Conservation (phyloP, 2,888 invertebrate genomes). For the Melanostoma mellinum region DNA sequence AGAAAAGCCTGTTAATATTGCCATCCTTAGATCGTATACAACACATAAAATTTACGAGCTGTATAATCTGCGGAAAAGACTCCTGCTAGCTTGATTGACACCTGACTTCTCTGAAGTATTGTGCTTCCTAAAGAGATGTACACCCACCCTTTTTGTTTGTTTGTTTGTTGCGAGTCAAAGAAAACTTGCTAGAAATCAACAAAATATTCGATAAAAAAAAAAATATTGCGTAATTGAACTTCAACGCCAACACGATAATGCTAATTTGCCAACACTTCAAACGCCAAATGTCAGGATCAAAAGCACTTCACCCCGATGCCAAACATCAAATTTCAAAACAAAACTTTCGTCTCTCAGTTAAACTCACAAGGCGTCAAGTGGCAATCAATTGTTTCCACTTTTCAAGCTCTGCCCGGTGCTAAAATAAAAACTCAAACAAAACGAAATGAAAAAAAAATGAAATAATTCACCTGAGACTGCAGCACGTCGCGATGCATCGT, state of each 20-base stretch:
- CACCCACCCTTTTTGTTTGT: too few relatives aligned
- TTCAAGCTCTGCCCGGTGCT: slow-evolving; percentile 19
- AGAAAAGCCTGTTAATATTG: too few relatives aligned
- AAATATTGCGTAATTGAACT: slow-evolving; percentile 2
- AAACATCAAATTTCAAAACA: slow-evolving; percentile 10
- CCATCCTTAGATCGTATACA: too few relatives aligned
- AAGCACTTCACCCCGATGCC: slow-evolving; percentile 46
- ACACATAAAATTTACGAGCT: too few relatives aligned
- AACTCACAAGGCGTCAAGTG: slow-evolving; percentile 17
- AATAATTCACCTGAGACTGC: slow-evolving; percentile 60
- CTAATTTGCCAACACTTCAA: slow-evolving; percentile 43
- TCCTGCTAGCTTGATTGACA: too few relatives aligned
- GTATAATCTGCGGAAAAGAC: too few relatives aligned
- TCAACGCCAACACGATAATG: slow-evolving; percentile 36
- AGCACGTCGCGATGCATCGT: slow-evolving; percentile 21
- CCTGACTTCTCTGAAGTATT: too few relatives aligned
- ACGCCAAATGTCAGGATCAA: slow-evolving; percentile 63
- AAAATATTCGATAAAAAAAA: background rate
- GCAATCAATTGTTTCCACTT: slow-evolving; percentile 63
- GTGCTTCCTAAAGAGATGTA: too few relatives aligned
- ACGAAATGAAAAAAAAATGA: slow-evolving; percentile 4
- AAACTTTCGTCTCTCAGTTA: slow-evolving; percentile 32
- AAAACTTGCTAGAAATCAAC: too few relatives aligned
- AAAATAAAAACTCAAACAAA: slow-evolving; percentile 30
- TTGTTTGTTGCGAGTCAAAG: too few relatives aligned